Evolutionary conservation across 1,140 invertebrate genomes (phyloP).

Genomic region (Bombus confusus): DNA sequence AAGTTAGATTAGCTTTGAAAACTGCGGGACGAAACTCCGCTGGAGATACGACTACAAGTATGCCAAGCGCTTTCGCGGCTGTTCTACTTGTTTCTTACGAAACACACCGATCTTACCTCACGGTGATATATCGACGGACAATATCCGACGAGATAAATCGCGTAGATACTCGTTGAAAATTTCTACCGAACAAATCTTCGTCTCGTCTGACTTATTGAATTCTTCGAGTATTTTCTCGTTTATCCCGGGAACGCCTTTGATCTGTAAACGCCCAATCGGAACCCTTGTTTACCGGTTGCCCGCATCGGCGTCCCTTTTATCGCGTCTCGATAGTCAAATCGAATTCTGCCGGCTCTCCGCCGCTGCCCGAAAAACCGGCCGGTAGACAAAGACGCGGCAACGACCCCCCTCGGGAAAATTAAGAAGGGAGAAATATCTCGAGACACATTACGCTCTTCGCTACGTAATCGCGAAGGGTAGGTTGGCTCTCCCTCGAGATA

Average conservation of each 20-base stretch:
- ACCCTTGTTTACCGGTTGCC: neutral
- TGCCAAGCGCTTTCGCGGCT: neutral
- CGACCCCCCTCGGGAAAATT: neutral
- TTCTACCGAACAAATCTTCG: neutral
- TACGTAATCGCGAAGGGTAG: slow-evolving; percentile 64
- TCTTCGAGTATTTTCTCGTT: neutral
- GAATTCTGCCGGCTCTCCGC: neutral
- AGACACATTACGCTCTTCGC: slow-evolving; percentile 67
- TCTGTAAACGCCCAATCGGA: slow-evolving; percentile 15
- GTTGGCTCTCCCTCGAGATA: slow-evolving; percentile 3
- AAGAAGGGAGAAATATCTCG: slow-evolving; percentile 31
- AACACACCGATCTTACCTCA: neutral
- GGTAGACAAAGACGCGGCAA: slow-evolving; percentile 6
- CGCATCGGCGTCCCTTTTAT: too few species aligned
- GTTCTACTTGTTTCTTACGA: neutral
- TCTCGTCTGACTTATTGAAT: slow-evolving; percentile 4
- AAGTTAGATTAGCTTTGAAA: slow-evolving; percentile 47
- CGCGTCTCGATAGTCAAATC: slow-evolving; percentile 24
- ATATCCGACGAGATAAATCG: neutral
- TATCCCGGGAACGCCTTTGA: neutral
- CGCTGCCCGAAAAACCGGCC: neutral
- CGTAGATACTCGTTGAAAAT: neutral
- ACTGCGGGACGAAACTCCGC: slow-evolving; percentile 10
- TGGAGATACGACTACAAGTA: neutral
- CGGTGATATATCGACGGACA: neutral